Conservation (phyloP, 2,888 invertebrate species). For the Pheosia tremula region DNA sequence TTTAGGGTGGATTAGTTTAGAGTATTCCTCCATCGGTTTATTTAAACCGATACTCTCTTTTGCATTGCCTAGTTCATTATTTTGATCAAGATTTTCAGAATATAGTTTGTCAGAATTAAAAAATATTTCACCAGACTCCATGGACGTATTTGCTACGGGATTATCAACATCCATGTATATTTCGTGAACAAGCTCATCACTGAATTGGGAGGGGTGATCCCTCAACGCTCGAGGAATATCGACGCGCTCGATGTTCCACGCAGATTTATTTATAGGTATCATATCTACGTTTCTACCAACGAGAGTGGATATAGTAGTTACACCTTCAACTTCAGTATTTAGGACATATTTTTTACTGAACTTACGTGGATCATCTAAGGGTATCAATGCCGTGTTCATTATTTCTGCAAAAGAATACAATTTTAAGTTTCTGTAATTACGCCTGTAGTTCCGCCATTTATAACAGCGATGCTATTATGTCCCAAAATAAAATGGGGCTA, state of each 20-base stretch:
- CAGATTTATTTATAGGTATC: conserved; percentile 45
- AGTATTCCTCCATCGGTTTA: conserved; percentile 13
- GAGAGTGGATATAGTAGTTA: conserved; percentile 45
- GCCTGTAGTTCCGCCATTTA: no score
- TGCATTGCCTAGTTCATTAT: conserved; percentile 6
- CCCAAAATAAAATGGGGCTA: no score
- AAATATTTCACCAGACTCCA: conserved; percentile 56
- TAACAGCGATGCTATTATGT: no score
- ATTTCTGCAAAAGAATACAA: conserved; percentile 61
- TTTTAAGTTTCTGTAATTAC: neutral
- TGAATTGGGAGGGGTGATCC: conserved; percentile 28
- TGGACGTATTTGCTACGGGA: conserved; percentile 40
- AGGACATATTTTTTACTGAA: conserved; percentile 59
- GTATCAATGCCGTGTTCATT: conserved; percentile 46
- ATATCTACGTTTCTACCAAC: conserved; percentile 53
- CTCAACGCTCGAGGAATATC: conserved; percentile 54
- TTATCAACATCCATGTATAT: conserved; percentile 55
- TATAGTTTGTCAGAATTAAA: conserved; percentile 20
- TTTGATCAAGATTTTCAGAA: conserved; percentile 9
- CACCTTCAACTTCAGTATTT: conserved; percentile 42
- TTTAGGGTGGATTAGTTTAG: conserved; percentile 10
- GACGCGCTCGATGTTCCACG: conserved; percentile 48
- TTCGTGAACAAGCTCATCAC: conserved; percentile 43
- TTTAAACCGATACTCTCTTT: conserved; percentile 5
- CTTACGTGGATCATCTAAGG: conserved; percentile 66